Conservation (phyloP, 2,797 vertebrate genomes). For the Aphelocoma californica region DNA sequence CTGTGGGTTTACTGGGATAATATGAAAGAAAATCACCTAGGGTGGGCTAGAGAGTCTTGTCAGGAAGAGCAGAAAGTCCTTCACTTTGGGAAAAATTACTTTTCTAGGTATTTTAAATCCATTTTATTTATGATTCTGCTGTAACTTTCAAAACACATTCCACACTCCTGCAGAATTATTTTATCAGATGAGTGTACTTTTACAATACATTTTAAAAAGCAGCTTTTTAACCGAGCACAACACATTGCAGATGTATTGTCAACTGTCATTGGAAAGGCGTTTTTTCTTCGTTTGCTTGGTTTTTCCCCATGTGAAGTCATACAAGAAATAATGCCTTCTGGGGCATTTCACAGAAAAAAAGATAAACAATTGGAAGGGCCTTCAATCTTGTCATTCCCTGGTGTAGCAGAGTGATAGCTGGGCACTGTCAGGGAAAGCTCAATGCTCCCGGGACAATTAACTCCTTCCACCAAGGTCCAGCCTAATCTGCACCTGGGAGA, state of each 20-base stretch:
- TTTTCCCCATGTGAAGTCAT: slow-evolving; percentile 2
- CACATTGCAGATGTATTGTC: not conserved
- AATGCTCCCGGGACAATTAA: not conserved
- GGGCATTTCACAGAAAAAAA: not conserved
- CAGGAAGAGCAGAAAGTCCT: not conserved
- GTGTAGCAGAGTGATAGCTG: not conserved
- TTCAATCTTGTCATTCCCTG: slow-evolving; percentile 33
- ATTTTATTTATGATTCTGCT: not conserved
- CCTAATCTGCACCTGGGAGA: not conserved
- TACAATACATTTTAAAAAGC: not conserved
- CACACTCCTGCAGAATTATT: not conserved
- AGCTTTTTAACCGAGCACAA: not conserved
- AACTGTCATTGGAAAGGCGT: not conserved
- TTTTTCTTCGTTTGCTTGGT: not conserved
- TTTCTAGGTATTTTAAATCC: not conserved
- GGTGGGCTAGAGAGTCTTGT: not conserved
- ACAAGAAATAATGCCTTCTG: slow-evolving; percentile 47
- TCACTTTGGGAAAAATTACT: not conserved
- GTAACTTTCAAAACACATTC: not conserved
- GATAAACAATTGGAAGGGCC: not conserved
- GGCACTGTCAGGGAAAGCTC: not conserved
- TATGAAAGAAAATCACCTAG: not conserved
- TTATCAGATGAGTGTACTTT: not conserved
- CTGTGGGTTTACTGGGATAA: not conserved
- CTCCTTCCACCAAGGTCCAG: not conserved